Percentiles rank a stretch among this genome's conserved stretches.
phyloP scores from a whole-genome alignment of 2,113 vertebrate species.

The Paramisgurnus dabryanus region DNA sequence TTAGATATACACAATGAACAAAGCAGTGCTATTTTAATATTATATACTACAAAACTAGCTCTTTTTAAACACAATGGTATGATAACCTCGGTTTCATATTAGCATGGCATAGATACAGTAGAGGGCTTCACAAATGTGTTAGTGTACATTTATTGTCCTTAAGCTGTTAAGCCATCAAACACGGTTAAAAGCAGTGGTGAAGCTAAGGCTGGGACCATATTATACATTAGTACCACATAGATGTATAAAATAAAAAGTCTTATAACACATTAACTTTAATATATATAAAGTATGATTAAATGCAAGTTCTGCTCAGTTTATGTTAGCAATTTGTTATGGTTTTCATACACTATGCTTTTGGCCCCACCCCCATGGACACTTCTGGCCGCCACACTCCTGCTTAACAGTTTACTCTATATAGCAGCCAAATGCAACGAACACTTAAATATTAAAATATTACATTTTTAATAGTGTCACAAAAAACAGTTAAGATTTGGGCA shows the following conservation, averaged over 20 bases:
- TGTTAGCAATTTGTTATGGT: too few relatives aligned
- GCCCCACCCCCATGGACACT: too few relatives aligned
- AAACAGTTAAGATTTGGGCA: neutral
- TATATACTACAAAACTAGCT: neutral
- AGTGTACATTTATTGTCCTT: neutral
- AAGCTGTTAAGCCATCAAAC: neutral
- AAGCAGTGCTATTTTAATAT: neutral
- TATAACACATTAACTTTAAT: too few relatives aligned
- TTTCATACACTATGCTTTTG: too few relatives aligned
- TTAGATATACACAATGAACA: neutral
- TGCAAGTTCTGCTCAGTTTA: too few relatives aligned
- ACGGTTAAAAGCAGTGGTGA: too few relatives aligned
- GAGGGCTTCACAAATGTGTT: neutral
- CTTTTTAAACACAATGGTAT: neutral
- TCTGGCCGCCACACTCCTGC: too few relatives aligned
- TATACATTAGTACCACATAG: too few relatives aligned
- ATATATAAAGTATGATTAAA: too few relatives aligned
- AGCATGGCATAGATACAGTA: slow-evolving; percentile 1
- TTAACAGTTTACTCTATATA: slow-evolving; percentile 6
- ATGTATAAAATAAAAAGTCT: too few relatives aligned
- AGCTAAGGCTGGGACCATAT: too few relatives aligned
- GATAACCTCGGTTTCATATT: neutral
- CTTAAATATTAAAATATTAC: slow-evolving; percentile 15
- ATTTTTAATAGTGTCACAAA: slow-evolving; percentile 6
- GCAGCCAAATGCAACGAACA: slow-evolving; percentile 7